Evolutionary conservation across 2,888 invertebrate species (phyloP).

Genomic region (Andrena minutula): DNA sequence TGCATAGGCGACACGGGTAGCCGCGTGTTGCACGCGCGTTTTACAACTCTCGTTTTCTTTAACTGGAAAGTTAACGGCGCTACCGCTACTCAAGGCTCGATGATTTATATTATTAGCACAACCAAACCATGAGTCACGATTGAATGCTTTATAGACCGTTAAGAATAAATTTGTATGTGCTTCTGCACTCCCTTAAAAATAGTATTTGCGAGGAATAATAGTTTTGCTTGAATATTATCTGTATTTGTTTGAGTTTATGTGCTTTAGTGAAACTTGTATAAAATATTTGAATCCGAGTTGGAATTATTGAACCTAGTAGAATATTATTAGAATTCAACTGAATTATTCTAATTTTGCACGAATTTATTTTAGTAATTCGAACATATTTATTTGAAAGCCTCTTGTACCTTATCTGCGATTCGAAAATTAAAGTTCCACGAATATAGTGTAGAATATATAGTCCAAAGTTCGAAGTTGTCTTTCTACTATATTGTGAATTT

Average conservation of each 20-base stretch:
- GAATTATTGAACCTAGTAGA: not conserved
- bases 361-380: not conserved
- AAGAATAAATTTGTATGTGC: constrained; percentile 10
- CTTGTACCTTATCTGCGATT: not conserved
- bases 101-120: constrained; percentile 28
- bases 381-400: not conserved
- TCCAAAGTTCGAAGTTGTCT: not conserved
- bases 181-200: not conserved
- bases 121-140: constrained; percentile 3
- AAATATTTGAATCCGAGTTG: too few relatives aligned
- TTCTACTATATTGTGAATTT: constrained; percentile 6
- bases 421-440: too few relatives aligned
- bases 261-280: too few relatives aligned
- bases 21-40: constrained; percentile 26
- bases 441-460: too few relatives aligned
- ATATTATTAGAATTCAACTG: not conserved
- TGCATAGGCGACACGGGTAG: not conserved
- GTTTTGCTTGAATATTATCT: too few relatives aligned
- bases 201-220: too few relatives aligned
- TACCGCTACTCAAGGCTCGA: not conserved
- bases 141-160: not conserved
- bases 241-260: too few relatives aligned
- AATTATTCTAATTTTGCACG: too few relatives aligned
- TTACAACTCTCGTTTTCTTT: constrained; percentile 31
- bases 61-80: constrained; percentile 25